These are phyloP conservation scores for Columbina picui DNA, from an alignment of 2,113 vertebrate genomes.

Conservation along the genomic window DNA sequence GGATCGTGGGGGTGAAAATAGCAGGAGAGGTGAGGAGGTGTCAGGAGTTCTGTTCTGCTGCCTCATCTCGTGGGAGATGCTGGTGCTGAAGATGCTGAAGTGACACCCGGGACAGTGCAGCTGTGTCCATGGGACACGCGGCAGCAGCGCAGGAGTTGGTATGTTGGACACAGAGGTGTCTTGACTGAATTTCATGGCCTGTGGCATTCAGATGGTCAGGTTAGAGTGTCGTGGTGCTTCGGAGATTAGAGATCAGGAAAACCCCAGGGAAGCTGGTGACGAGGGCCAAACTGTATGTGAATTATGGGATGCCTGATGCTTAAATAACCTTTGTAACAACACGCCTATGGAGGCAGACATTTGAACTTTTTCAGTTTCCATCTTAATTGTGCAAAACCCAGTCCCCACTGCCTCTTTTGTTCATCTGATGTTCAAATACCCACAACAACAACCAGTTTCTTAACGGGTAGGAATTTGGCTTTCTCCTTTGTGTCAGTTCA, in stretches of 20 bases:
- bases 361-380: neutral
- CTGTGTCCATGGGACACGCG: neutral
- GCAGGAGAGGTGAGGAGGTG: neutral
- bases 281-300: neutral
- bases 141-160: rapidly evolving
- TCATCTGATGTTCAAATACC: neutral
- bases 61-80: neutral
- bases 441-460: neutral
- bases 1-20: rapidly evolving
- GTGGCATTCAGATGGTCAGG: neutral
- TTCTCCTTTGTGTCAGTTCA: neutral
- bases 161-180: neutral
- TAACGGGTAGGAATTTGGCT: neutral
- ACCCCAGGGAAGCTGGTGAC: neutral
- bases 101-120: neutral
- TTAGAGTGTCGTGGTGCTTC: too few species aligned
- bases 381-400: neutral
- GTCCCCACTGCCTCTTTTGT: neutral
- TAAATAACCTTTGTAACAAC: neutral
- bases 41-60: neutral
- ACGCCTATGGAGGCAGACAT: neutral
- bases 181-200: rapidly evolving
- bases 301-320: neutral
- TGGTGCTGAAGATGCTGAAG: rapidly evolving
- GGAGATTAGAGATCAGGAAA: neutral